Conservation (phyloP, 2,888 invertebrate species). For the Cryptus armator region DNA sequence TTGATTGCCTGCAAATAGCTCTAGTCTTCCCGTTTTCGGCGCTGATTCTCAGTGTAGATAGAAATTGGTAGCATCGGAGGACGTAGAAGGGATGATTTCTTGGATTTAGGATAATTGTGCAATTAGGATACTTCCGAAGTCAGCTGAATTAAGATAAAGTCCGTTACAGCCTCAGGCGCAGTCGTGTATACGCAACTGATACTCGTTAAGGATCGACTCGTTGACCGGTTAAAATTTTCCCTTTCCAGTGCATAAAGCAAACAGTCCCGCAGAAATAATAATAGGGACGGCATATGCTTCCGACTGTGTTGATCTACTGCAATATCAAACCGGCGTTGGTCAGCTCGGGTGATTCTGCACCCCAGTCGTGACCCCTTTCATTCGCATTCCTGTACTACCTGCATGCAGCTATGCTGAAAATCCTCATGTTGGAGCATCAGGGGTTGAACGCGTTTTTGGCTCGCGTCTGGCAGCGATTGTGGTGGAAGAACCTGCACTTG, state of each 20-base stretch:
- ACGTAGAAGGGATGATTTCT: no score
- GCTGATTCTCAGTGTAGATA: no score
- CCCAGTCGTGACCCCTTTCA: slow-evolving; percentile 41
- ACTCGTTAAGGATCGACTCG: no score
- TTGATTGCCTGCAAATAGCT: no score
- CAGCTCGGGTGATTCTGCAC: slow-evolving; percentile 37
- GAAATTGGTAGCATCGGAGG: no score
- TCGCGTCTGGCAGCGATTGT: slow-evolving; percentile 15
- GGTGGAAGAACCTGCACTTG: slow-evolving; percentile 42
- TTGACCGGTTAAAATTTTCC: no score
- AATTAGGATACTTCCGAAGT: neutral
- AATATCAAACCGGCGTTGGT: slow-evolving; percentile 25
- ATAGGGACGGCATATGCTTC: slow-evolving; percentile 9
- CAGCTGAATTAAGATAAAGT: neutral
- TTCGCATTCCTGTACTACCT: slow-evolving; percentile 31
- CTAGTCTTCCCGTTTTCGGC: no score
- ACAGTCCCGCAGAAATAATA: no score
- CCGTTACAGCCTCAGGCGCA: no score
- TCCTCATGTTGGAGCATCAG: slow-evolving; percentile 4
- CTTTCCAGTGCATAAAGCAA: no score
- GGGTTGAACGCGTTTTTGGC: slow-evolving; percentile 41
- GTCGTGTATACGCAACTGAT: no score
- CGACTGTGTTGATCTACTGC: neutral
- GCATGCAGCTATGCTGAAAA: slow-evolving; percentile 36
- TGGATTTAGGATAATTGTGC: no score